Evolutionary conservation across 2,797 vertebrate species (phyloP), one percentile per base, ranked within the genome.

Genomic region (Phrynocephalus vlangalii): DNA sequence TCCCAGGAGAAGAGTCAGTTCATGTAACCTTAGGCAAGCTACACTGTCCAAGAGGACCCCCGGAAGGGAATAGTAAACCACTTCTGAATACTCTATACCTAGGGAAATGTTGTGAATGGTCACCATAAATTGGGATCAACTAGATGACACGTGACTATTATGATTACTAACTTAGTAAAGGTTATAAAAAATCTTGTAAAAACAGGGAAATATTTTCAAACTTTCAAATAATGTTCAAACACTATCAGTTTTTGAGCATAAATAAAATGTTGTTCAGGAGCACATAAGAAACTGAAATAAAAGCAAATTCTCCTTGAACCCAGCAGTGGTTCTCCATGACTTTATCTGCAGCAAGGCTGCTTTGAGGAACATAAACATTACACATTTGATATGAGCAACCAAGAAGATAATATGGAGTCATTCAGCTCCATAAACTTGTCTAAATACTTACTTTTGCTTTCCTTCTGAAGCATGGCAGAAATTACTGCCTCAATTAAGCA

Each of bases 371-470:
- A 75, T 2, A 87, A 82, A 22, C 75, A 50, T 18, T 28, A 76
- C 26, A 72, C 63, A 2, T 60, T 38, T 33, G 33, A 7, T 70
- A 66, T 87, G 28, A 63, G 30, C 72, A 83, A 6, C 26, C n/a
- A 26, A 20, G 20, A 88, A 26, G 13, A 66, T 73, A 33, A 22
- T 38, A 63, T 28, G 22, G 70, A 72, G 30, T n/a, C 18, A 87
- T 48, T 38, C 44, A 77, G 68, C 11, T 72, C 78, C 68, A 73
- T 30, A 1, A 76, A 56, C 52, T 30, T 28, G 60, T 24, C 20
- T 26, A 75, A 85, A 50, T 77, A 83, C 24, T 70, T 80, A 26
- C 48, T 71, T 66, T 81, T 68, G 33, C 60, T 52, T 80, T 68
- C 15, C 71, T 30, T 71, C 38, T 48, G 4, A 10, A 72, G 50